Conservation (phyloP, 1,140 invertebrate species). For the Drosophila tropicalis region DNA sequence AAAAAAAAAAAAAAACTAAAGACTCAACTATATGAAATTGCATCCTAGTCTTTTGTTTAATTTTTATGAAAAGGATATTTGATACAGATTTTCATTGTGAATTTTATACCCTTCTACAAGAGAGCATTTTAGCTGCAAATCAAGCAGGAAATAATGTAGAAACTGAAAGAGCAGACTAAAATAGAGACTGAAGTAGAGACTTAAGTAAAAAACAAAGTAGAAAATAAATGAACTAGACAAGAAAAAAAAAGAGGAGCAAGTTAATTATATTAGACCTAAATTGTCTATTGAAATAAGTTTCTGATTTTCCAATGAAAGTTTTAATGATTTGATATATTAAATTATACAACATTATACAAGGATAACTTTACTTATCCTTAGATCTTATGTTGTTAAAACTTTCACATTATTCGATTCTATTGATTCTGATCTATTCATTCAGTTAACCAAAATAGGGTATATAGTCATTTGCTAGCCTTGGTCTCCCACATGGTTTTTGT, state of each 20-base stretch:
- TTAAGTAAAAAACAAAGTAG: no score
- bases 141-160: no score
- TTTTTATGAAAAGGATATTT: constrained; percentile 17
- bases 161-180: no score
- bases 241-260: no score
- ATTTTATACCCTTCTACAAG: constrained; percentile 16
- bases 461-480: neutral
- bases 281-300: neutral
- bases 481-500: neutral
- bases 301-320: no score
- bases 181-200: no score
- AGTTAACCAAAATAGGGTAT: constrained; percentile 4
- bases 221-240: no score
- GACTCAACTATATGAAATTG: constrained; percentile 40
- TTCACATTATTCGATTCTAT: neutral
- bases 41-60: constrained; percentile 29
- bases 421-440: constrained; percentile 5
- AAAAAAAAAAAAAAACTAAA: constrained; percentile 43
- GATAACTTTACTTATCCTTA: no score
- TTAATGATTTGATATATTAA: no score
- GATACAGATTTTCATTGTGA: constrained; percentile 4
- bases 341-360: no score
- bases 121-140: neutral
- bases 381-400: no score
- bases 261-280: neutral